Base-by-base conservation (phyloP, 1,140 invertebrate genomes). In the Trachymyrmex septentrionalis region DNA sequence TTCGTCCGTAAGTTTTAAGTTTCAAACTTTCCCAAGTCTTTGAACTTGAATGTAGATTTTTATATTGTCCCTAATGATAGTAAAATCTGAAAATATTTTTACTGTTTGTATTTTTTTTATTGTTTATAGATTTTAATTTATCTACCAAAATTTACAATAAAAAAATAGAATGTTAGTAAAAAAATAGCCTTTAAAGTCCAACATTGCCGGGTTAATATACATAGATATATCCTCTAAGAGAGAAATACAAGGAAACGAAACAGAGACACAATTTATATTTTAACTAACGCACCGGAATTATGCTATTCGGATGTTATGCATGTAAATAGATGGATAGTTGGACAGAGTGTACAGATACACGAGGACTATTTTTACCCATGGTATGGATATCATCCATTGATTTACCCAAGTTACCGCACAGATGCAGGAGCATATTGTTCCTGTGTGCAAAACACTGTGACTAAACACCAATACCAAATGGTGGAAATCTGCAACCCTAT, bases 351-450 rank as follows among this genome's bases (percentile, higher is more conserved):
- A n/a, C 27, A 21, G 24, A 72, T 30, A 55, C 16, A 34, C 14
- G 19, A 16, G 14, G 9, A 34, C 9, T 16, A 59, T 75, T 82
- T 72, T 84, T 75, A 61, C 61, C 69, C 19, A 7, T 44, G 34
- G 12, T 27, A 27, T 21, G 38, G 12, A 27, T 38, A 82, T 82
- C 38, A 21, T 48, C 12, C 38, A 3, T 16, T 75, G 55, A 61
- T 75, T 84, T 82, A 50, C 53, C 7, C 69, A 21, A 44, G 24
- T 72, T 72, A 27, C 53, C 34, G 9, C 6, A 19, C 30, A 27
- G 57, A 59, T 34, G 67, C 48, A 75, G 55, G 30, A 67, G n/a
- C 34, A 7, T 7, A 72, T 72, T 81, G 64, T 81, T n/a, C 12
- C 27, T 27, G 48, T 48, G n/a, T 27, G 63, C 48, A 14, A 48